Evolutionary conservation across 2,888 invertebrate genomes (phyloP).

Genomic region (Zelleria hepariella): DNA sequence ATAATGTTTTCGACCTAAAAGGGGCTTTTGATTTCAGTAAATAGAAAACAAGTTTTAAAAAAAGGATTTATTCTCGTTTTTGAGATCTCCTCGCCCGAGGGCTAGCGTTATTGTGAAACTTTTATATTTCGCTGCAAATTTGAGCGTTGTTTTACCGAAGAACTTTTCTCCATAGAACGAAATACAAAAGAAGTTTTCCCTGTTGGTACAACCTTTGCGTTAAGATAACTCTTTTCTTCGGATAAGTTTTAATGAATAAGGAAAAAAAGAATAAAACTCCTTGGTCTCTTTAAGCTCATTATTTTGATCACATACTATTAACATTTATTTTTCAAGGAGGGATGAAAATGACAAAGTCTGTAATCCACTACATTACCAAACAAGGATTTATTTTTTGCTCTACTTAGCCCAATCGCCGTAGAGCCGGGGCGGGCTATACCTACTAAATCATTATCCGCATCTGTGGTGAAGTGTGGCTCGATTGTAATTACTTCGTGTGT

Average conservation of each 20-base stretch:
- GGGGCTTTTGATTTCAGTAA: conserved; percentile 22
- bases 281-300: background rate
- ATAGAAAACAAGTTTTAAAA: conserved; percentile 41
- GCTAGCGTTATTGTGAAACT: conserved; percentile 66
- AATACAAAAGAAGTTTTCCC: conserved; percentile 63
- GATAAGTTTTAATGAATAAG: conserved; percentile 68
- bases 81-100: conserved; percentile 52
- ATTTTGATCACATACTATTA: background rate
- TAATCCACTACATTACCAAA: background rate
- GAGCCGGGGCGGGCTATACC: conserved; percentile 37
- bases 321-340: no score
- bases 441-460: conserved; percentile 65
- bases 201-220: conserved; percentile 52
- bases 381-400: background rate
- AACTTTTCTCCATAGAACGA: conserved; percentile 60
- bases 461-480: conserved; percentile 61
- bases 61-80: conserved; percentile 47
- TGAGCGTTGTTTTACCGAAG: conserved; percentile 65
- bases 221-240: conserved; percentile 53
- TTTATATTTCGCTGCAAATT: conserved; percentile 66
- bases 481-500: conserved; percentile 68
- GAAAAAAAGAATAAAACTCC: conserved; percentile 35
- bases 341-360: background rate
- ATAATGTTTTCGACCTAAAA: background rate
- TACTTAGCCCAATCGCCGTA: conserved; percentile 21